These are phyloP conservation scores for Aporophyla lueneburgensis DNA, from an alignment of 2,888 invertebrate genomes.

Conservation along the genomic window DNA sequence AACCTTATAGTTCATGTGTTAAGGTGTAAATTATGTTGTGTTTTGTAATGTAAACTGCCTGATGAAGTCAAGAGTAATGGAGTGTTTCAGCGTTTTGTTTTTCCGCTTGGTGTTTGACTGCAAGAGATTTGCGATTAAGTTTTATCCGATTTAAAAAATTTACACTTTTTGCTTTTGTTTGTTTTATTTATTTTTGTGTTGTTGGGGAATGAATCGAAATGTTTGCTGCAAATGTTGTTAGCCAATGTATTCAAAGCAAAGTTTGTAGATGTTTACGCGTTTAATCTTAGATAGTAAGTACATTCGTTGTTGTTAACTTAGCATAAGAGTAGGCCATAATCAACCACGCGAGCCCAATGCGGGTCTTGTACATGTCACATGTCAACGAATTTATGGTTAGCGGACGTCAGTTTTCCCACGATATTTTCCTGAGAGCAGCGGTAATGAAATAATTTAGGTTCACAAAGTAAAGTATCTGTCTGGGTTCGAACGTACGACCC, in stretches of 20 bases:
- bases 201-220: neutral
- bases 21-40: conserved; percentile 47
- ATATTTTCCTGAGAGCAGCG: neutral
- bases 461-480: neutral
- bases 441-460: neutral
- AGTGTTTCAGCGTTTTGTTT: conserved; percentile 80
- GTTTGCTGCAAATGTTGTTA: conserved; percentile 14
- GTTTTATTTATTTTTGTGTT: conserved; percentile 12
- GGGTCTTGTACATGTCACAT: neutral
- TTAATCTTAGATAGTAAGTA: neutral
- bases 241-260: neutral
- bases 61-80: conserved; percentile 80
- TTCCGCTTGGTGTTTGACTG: conserved; percentile 77
- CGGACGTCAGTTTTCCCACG: no score
- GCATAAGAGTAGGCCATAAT: neutral
- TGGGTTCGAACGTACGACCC: neutral
- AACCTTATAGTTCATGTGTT: neutral
- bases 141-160: conserved; percentile 70
- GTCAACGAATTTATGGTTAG: neutral
- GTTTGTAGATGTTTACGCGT: neutral
- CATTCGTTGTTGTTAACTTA: neutral
- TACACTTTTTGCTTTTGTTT: conserved; percentile 24
- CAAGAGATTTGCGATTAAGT: conserved; percentile 75
- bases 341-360: no score
- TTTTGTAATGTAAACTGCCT: conserved; percentile 61